A percentile compares a stretch with the other conserved stretches of the same genome.
Conservation (phyloP, 2,113 vertebrate genomes). For the Tetrax tetrax region DNA sequence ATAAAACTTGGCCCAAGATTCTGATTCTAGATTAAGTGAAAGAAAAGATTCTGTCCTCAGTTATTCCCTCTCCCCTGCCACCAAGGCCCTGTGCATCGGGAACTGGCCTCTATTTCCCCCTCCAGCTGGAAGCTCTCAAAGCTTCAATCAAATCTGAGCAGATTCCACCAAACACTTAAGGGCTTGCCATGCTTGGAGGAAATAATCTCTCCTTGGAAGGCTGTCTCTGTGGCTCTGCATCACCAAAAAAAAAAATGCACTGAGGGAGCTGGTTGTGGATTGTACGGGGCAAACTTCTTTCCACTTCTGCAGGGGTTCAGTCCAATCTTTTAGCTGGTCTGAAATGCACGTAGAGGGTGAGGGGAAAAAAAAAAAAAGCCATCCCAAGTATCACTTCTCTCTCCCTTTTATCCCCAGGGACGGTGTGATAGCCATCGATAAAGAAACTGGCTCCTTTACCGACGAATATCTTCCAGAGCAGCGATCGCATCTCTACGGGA, state of each 20-base stretch:
- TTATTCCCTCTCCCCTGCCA: background rate
- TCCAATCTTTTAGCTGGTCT: background rate
- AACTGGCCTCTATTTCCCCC: background rate
- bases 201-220: background rate
- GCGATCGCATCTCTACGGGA: constrained; percentile 94
- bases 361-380: accelerated
- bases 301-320: background rate
- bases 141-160: background rate
- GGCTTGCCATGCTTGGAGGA: background rate
- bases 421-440: constrained; percentile 87
- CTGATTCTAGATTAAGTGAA: background rate
- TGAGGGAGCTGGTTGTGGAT: background rate
- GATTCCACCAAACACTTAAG: background rate
- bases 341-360: accelerated
- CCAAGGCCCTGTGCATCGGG: background rate
- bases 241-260: background rate
- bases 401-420: constrained; percentile 77
- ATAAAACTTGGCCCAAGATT: background rate
- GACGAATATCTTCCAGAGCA: constrained; percentile 95
- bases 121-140: constrained; percentile 55
- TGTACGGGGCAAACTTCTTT: background rate
- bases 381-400: background rate
- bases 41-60: background rate
- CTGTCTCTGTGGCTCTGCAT: background rate
- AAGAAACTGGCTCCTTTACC: constrained; percentile 81